Base-by-base conservation (phyloP, 2,888 invertebrate species). In the Caenorhabditis zanzibari region DNA sequence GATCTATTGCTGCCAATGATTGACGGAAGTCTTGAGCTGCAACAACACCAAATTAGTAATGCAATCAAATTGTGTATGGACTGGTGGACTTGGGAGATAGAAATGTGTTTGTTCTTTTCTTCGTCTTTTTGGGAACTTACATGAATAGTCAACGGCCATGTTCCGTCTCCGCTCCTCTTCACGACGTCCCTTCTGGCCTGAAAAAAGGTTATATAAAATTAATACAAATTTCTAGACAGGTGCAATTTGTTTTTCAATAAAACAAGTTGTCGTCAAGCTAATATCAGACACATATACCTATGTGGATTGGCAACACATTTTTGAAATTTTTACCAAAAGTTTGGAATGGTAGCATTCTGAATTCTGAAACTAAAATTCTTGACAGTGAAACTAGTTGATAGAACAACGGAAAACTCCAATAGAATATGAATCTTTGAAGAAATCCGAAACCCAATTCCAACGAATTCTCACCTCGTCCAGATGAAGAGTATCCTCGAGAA, bases 1-100 rank as follows among this genome's bases (percentile, higher is more conserved):
- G 90, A 61, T 92, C 90, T 66, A 92, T 92, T 19, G 89, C 89
- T 9, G 90, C 90, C 56, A 90, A 80, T 52, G 91, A 90, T 79
- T 90, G 90, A 72, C 87, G 88, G 76, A 92, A 92, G 81, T 92
- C 90, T 68, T 88, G 87, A 19, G 89, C 83, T 84, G 79, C 44
- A 80, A 71, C 54, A 58, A 44, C 56, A 66, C 52, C 54, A 26
- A 56, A 71, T 58, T 71, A 64, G 69, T 74, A 66, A 72, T 59
- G 56, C 66, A 52, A 61, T 74, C 49, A 68, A 68, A 68, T 47
- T 24, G 32, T 35, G 24, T 47, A 5, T n/a, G 47, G 47, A 47
- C 47, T 19, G 19, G 19, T 19, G 19, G 47, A 47, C 4, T 4
- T 5, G 10, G 28, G 26, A 61, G 7, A 19, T 28, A 63, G 63